Evolutionary conservation across 2,888 invertebrate genomes (phyloP).

Genomic region (Chrysolina americana): DNA sequence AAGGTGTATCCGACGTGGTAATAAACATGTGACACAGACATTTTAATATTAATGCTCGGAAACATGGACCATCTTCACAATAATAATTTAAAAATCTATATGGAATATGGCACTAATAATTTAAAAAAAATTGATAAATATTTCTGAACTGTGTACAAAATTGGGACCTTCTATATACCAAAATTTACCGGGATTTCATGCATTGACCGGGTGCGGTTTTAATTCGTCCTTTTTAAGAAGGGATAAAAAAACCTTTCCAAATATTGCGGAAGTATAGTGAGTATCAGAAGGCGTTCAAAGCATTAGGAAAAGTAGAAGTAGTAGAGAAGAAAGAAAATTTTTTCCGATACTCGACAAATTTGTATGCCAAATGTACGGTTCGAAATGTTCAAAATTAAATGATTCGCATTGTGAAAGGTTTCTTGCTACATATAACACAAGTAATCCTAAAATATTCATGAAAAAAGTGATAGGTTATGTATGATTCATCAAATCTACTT

Average conservation of each 20-base stretch:
- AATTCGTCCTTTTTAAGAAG: not conserved
- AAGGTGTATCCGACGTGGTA: conserved; percentile 28
- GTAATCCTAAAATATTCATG: conserved; percentile 24
- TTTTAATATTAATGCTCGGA: conserved; percentile 32
- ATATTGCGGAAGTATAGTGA: conserved; percentile 23
- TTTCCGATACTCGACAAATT: conserved; percentile 31
- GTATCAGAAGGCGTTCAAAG: conserved; percentile 34
- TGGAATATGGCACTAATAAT: conserved; percentile 31
- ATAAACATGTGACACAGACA: conserved; percentile 32
- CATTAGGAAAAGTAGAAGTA: conserved; percentile 32
- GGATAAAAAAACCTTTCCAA: conserved; percentile 23
- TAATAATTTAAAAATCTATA: conserved; percentile 32
- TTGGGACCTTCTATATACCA: conserved; percentile 29
- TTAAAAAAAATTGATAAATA: conserved; percentile 23
- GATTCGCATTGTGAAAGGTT: conserved; percentile 30
- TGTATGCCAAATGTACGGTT: conserved; percentile 35
- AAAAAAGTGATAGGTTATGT: conserved; percentile 29
- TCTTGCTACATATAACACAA: conserved; percentile 24
- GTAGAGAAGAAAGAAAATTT: conserved; percentile 20
- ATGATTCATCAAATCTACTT: conserved; percentile 31
- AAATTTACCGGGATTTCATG: conserved; percentile 28
- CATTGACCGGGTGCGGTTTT: conserved; percentile 7
- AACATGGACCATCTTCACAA: conserved; percentile 33
- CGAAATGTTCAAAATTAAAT: conserved; percentile 33
- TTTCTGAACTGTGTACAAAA: no score